Evolutionary conservation across 2,888 invertebrate species (phyloP), one percentile per base, ranked within the genome.

Genomic region (Prosapia bicincta): DNA sequence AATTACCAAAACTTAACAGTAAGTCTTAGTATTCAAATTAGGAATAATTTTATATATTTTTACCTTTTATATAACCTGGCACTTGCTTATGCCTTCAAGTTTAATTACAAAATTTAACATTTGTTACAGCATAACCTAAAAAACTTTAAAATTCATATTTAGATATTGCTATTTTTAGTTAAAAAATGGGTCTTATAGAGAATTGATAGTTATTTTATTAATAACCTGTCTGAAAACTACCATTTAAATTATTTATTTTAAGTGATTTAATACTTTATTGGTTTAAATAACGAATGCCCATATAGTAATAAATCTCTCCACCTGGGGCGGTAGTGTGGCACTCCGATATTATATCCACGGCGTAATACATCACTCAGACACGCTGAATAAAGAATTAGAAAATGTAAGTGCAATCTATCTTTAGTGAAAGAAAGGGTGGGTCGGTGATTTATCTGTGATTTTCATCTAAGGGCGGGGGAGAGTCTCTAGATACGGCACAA

Each of bases 331-430:
- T 13, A 26, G 71, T n/a, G 43, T 43, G 71, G 38, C 71, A 71
- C 71, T 74, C 43, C 74, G 69, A 66, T 74, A 74, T 74, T 74
- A 74, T 70, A 74, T 70, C 67, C 74, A 23, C 26, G n/a, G 54
- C 24, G 68, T 74, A 74, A 74, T 74, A 65, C 74, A 74, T 74
- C 74, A 74, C 74, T 43, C 54, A 43, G 74, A 26, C 70, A 23
- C 68, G 28, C 24, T 72, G 72, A 74, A 70, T 69, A 74, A 74
- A 74, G 74, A 74, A 74, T 74, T 74, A 74, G 67, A 70, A 74
- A 74, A 74, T 74, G 74, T 74, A 74, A 74, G 74, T 30, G 74
- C 74, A 74, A 74, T 74, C 74, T 74, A 74, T 74, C 74, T 74
- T 74, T 68, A 68, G 67, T 66, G 67, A 38, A 68, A 66, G 71